Evolutionary conservation across 2,888 invertebrate species (phyloP).

Genomic region (Eupithecia subumbrata): DNA sequence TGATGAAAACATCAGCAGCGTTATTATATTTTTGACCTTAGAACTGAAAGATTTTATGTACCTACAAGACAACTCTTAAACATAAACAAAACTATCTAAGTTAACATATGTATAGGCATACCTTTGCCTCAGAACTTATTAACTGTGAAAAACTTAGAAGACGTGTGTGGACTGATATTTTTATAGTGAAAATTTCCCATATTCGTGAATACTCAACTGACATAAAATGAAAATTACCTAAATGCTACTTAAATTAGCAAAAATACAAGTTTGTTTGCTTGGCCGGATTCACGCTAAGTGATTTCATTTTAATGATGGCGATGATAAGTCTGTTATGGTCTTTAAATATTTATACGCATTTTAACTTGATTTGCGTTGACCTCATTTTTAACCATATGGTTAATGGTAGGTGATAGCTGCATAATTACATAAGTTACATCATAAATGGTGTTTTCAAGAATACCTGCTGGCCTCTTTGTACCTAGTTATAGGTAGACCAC

Average conservation of each 20-base stretch:
- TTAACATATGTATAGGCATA: background rate
- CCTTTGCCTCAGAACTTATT: background rate
- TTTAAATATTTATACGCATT: slow-evolving; percentile 26
- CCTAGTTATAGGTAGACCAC: too few relatives aligned
- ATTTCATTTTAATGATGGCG: slow-evolving; percentile 26
- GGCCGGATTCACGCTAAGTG: slow-evolving; percentile 40
- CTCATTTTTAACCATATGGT: slow-evolving; percentile 28
- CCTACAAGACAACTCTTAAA: background rate
- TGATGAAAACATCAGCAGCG: background rate
- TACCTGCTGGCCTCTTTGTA: background rate
- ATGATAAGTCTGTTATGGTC: slow-evolving; percentile 21
- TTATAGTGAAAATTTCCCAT: background rate
- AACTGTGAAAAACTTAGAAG: background rate
- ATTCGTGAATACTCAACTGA: background rate
- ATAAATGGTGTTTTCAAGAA: slow-evolving; percentile 1
- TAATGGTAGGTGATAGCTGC: slow-evolving; percentile 20
- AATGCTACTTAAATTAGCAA: slow-evolving; percentile 9
- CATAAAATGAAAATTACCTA: background rate
- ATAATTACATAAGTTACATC: slow-evolving; percentile 13
- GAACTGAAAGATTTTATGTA: background rate
- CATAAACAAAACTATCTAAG: background rate
- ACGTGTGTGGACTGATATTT: too few relatives aligned
- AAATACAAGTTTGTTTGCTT: slow-evolving; percentile 11
- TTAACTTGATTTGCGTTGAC: slow-evolving; percentile 27
- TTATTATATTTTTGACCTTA: background rate